Conservation (phyloP, 1,140 invertebrate species). For the Leptoteleia sp. region DNA sequence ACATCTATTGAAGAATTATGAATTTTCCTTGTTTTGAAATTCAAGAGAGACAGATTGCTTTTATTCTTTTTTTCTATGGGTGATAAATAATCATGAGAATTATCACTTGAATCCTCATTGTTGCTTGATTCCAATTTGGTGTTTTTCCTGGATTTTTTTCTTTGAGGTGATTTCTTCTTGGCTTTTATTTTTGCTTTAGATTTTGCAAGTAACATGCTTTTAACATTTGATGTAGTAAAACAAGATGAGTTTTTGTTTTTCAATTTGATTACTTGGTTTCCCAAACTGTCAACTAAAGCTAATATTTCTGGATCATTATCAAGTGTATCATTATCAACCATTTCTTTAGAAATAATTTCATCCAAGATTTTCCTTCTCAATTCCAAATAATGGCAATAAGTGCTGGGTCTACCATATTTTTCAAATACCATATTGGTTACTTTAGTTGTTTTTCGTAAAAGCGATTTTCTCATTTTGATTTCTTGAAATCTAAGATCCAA, state of each 20-base stretch:
- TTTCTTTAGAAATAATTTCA: slow-evolving; percentile 10
- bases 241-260: not conserved
- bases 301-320: not conserved
- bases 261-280: not conserved
- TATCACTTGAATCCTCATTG: not conserved
- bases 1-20: too few relatives aligned
- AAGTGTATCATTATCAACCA: slow-evolving; percentile 4
- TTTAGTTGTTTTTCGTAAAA: slow-evolving; percentile 8
- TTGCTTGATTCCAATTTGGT: not conserved
- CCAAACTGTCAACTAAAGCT: slow-evolving; percentile 1
- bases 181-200: not conserved
- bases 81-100: too few relatives aligned
- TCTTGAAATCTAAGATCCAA: too few relatives aligned
- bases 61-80: too few relatives aligned
- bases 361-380: slow-evolving; percentile 8
- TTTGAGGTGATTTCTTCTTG: too few relatives aligned
- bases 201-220: too few relatives aligned
- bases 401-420: slow-evolving; percentile 14
- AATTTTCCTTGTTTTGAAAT: too few relatives aligned
- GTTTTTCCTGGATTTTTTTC: not conserved
- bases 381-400: slow-evolving; percentile 13
- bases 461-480: slow-evolving; percentile 5
- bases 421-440: slow-evolving; percentile 18
- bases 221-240: too few relatives aligned
- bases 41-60: too few relatives aligned